phyloP scores from a whole-genome alignment of 1,140 invertebrate species.

The Cephus cinctus region DNA sequence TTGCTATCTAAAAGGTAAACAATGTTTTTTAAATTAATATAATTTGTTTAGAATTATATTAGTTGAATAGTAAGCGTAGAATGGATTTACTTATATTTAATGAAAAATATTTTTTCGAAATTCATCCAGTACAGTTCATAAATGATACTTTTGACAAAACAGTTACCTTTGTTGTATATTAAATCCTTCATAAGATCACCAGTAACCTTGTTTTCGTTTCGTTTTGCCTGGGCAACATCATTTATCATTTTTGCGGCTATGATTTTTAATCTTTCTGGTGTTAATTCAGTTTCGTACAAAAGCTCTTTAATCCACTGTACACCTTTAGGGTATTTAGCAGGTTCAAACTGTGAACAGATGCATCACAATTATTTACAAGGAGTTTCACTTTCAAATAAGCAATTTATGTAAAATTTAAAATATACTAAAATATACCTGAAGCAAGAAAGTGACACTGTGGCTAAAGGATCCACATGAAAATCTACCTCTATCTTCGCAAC shows the following conservation, averaged over 20 bases:
- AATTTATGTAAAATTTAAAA: conserved; percentile 1
- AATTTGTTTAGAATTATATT: conserved; percentile 8
- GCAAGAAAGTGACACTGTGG: conserved; percentile 58
- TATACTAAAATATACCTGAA: conserved; percentile 51
- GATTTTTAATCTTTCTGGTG: conserved; percentile 71
- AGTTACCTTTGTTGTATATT: conserved; percentile 62
- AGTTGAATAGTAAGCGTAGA: neutral
- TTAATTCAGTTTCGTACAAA: conserved; percentile 70
- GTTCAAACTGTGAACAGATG: conserved; percentile 68
- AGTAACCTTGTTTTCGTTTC: conserved; percentile 63
- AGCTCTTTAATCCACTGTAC: conserved; percentile 77
- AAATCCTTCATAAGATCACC: conserved; percentile 65
- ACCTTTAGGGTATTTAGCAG: conserved; percentile 72
- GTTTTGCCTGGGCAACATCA: conserved; percentile 70
- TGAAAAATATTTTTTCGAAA: neutral
- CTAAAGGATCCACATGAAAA: conserved; percentile 68
- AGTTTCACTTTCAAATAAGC: neutral
- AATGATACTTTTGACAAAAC: neutral
- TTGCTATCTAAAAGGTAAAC: conserved; percentile 67
- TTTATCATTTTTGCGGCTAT: conserved; percentile 76
- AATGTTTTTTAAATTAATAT: conserved; percentile 1
- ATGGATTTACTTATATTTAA: conserved; percentile 6
- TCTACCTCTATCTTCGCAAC: conserved; percentile 54
- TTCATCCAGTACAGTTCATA: neutral
- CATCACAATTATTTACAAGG: conserved; percentile 12